phyloP scores from a whole-genome alignment of 1,140 invertebrate genomes.

The Caerostris extrusa region DNA sequence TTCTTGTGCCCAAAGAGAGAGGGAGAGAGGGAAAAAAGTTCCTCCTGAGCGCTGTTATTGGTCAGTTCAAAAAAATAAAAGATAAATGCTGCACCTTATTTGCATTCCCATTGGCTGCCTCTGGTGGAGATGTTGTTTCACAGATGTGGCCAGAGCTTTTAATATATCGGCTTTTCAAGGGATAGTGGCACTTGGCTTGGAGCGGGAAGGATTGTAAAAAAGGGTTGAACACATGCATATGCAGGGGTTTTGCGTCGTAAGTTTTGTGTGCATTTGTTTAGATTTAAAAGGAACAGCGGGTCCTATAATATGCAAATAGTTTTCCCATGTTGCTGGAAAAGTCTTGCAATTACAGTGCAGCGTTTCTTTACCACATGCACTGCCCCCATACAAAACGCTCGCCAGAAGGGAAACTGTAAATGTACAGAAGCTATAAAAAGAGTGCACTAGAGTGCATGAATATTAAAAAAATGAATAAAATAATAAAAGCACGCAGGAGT shows the following conservation, averaged over 20 bases:
- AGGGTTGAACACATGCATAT: slow-evolving; percentile 66
- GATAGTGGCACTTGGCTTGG: slow-evolving; percentile 59
- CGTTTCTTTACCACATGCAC: not conserved
- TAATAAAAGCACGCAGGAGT: not conserved
- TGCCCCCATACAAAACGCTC: not conserved
- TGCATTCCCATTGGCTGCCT: slow-evolving; percentile 70
- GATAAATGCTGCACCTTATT: slow-evolving; percentile 56
- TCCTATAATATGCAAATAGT: slow-evolving; percentile 69
- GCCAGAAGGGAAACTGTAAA: slow-evolving; percentile 35
- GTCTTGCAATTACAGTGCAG: slow-evolving; percentile 39
- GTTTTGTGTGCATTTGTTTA: slow-evolving; percentile 41
- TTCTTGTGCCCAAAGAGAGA: not conserved
- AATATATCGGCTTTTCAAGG: slow-evolving; percentile 68
- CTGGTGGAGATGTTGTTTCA: not conserved
- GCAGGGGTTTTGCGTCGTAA: slow-evolving; percentile 46
- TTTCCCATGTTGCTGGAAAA: not conserved
- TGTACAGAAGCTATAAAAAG: slow-evolving; percentile 48
- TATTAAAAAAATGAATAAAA: slow-evolving; percentile 53
- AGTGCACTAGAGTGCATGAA: slow-evolving; percentile 24
- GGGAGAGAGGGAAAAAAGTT: slow-evolving; percentile 22
- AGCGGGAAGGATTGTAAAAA: slow-evolving; percentile 57
- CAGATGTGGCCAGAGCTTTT: slow-evolving; percentile 71
- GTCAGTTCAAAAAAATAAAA: slow-evolving; percentile 64
- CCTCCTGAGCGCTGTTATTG: slow-evolving; percentile 66
- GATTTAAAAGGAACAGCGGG: slow-evolving; percentile 47